Base-by-base conservation (phyloP, 1,140 invertebrate genomes). In the Anastatus disparis region DNA sequence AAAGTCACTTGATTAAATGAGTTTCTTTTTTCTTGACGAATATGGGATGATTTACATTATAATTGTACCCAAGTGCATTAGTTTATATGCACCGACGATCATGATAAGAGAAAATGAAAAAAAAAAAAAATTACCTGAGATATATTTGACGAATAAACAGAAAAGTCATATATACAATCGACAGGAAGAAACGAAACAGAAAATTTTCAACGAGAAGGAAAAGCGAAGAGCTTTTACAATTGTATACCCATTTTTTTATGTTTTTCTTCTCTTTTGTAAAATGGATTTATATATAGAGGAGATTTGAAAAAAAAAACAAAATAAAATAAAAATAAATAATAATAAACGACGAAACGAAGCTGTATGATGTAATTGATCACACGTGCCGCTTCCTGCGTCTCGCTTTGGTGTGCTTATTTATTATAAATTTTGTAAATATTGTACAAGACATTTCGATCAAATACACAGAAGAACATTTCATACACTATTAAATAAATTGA, bases 371-470 rank as follows among this genome's bases (percentile, higher is more conserved):
- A 38, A 53, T 55, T 27, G 63, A 53, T 65, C 48, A 27, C 50
- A 65, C 24, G 38, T 42, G 50, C 48, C 42, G 40, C 38, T 67
- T 58, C 42, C 42, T 56, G 40, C 52, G 64, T 58, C 29, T 62
- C 56, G 40, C 46, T 62, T 61, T 70, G 67, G 29, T 70, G 59
- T 55, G 59, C 64, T 67, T 67, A 67, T 67, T 67, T 67, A 63
- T 56, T 55, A 64, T 35, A 63, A 63, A 71, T 71, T 71, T 56
- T 61, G 31, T 62, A 71, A 71, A 63, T 61, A 63, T 58, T 62
- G 59, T 62, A 63, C 17, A 62, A 46, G 59, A 65, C 31, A 44
- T 71, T 62, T 52, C 26, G 52, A 62, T 71, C 50, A 61, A 70
- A 61, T 67, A 67, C 64, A 67, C 53, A 67, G 44, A 13, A 66